Base-by-base conservation (phyloP, 2,113 vertebrate genomes). In the Antechinus flavipes region DNA sequence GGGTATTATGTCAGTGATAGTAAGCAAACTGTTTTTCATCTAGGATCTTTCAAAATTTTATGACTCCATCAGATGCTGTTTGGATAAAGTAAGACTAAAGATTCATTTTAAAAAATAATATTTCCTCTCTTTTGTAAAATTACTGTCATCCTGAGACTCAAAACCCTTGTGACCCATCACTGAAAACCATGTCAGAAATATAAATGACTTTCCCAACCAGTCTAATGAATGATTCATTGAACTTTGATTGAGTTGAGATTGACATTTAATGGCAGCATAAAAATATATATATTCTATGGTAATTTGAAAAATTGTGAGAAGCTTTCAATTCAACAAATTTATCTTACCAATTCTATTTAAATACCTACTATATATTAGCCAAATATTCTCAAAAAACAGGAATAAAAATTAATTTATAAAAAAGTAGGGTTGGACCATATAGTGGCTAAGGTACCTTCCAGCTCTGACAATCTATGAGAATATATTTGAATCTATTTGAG, bases 291-390 rank as follows among this genome's bases (percentile, higher is more conserved):
- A 93, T 89, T 91, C 55, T 50, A 68, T 19, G 3, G 95, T 93
- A 89, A 90, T 91, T 95, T 91, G 94, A 58, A 96, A 89, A 94
- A 93, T 42, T 89, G n/a, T 58, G 90, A 50, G 30, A 7, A 93
- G 19, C 35, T 53, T 42, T 84, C 30, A 68, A 27, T 46, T 84
- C n/a, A 42, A 84, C 16, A 84, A 42, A 84, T 84, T 84, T n/a
- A 84, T 23, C 16, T 84, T 42, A 23, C 68, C 68, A 19, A 23
- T 84, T 26, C n/a, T 84, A 84, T 84, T 52, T 42, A 42, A 84
- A 84, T n/a, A 84, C 0, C 35, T 84, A 42, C 2, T 42, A n/a
- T 8, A n/a, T 84, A 9, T n/a, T 42, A 76, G 68, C 16, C 68
- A 61, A 14, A 68, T 35, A 2, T n/a, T 76, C 35, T 76, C 14